These are phyloP conservation scores for Nesogale talazaci DNA, from an alignment of 2,113 vertebrate genomes.

Conservation along the genomic window DNA sequence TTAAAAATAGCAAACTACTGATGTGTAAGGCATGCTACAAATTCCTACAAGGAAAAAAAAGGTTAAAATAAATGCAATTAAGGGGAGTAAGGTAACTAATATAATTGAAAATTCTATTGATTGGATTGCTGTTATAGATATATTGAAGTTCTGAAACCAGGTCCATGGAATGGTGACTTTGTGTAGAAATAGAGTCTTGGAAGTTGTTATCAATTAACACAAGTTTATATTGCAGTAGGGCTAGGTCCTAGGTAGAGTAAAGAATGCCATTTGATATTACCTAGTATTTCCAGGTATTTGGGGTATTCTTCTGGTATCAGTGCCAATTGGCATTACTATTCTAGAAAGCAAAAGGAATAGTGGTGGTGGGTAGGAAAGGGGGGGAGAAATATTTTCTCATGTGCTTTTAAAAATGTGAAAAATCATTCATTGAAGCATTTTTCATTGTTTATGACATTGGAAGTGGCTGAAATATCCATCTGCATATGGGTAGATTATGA, in stretches of 20 bases:
- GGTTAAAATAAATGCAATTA: neutral
- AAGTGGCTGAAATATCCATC: neutral
- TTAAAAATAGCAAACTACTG: no score
- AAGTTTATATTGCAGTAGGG: neutral
- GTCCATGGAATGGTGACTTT: neutral
- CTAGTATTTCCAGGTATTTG: neutral
- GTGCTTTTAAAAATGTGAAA: no score
- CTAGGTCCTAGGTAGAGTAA: neutral
- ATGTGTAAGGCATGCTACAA: no score
- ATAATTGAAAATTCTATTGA: neutral
- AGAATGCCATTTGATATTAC: neutral
- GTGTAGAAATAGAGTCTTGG: no score
- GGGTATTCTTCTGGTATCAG: neutral
- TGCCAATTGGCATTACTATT: neutral
- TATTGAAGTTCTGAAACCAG: neutral
- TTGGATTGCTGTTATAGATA: neutral
- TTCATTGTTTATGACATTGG: neutral
- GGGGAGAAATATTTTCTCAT: no score
- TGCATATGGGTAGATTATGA: neutral
- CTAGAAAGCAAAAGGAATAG: neutral
- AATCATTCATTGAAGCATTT: neutral
- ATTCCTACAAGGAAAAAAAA: neutral
- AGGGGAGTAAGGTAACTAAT: neutral
- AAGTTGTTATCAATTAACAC: neutral
- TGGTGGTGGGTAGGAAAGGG: no score